Conservation (phyloP, 2,888 invertebrate genomes). For the Sphinx pinastri region DNA sequence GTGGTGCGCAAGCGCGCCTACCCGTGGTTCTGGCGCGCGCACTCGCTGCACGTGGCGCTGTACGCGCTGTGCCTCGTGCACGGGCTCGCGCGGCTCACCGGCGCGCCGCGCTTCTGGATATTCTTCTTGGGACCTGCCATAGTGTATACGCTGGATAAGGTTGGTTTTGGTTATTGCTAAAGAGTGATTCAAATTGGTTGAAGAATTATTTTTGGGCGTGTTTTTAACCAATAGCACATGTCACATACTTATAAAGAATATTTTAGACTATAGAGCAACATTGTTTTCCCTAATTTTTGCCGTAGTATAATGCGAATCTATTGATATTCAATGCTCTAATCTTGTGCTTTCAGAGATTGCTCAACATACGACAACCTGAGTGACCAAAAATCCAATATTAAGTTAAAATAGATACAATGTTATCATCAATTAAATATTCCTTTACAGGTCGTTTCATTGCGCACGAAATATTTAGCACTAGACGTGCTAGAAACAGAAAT, state of each 20-base stretch:
- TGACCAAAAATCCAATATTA: too few species aligned
- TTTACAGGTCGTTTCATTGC: conserved; percentile 90
- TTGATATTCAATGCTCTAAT: too few species aligned
- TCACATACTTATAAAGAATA: too few species aligned
- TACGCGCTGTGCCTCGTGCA: conserved; percentile 95
- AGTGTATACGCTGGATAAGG: conserved; percentile 95
- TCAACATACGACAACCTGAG: too few species aligned
- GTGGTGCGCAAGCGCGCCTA: conserved; percentile 96
- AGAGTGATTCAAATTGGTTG: too few species aligned
- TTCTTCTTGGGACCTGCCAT: conserved; percentile 96
- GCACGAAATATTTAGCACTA: conserved; percentile 95
- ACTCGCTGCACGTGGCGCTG: conserved; percentile 93
- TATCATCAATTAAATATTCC: conserved; percentile 8
- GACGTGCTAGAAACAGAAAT: conserved; percentile 97
- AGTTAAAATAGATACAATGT: background rate
- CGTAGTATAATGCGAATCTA: too few species aligned
- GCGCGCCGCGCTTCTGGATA: conserved; percentile 96
- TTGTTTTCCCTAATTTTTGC: too few species aligned
- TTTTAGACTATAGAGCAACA: too few species aligned
- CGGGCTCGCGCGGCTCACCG: conserved; percentile 95
- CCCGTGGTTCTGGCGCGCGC: conserved; percentile 97
- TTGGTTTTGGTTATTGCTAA: conserved; percentile 47
- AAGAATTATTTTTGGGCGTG: too few species aligned
- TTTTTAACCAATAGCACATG: too few species aligned
- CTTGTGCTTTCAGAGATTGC: too few species aligned